Percentiles rank a stretch among this genome's conserved stretches.
These are phyloP conservation scores for Nothoprocta perdicaria DNA, from an alignment of 2,113 vertebrate species.

Conservation along the genomic window DNA sequence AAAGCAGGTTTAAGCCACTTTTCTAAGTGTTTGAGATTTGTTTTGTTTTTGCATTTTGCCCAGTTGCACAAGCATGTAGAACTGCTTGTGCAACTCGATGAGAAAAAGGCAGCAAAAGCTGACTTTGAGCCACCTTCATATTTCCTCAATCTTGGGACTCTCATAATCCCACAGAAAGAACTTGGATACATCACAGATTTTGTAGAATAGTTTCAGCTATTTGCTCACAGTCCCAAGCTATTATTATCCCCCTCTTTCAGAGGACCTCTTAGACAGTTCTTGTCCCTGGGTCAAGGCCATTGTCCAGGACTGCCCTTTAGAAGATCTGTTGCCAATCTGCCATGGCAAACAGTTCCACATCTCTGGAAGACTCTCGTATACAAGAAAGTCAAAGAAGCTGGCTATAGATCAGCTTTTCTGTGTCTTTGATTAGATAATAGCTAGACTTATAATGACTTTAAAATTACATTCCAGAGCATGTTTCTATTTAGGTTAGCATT, in stretches of 20 bases:
- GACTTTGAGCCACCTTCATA: neutral
- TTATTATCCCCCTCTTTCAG: neutral
- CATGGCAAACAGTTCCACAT: neutral
- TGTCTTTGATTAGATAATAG: neutral
- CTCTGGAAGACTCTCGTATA: neutral
- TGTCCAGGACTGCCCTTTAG: neutral
- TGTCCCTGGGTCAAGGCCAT: neutral
- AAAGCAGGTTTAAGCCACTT: neutral
- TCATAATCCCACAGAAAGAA: neutral
- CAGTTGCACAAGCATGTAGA: neutral
- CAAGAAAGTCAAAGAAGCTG: neutral
- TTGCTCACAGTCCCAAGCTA: neutral
- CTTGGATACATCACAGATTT: neutral
- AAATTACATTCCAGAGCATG: neutral
- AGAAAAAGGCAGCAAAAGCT: neutral
- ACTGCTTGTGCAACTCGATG: neutral
- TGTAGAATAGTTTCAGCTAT: neutral
- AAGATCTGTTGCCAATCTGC: neutral
- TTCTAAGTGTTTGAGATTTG: accelerated
- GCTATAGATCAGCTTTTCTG: neutral
- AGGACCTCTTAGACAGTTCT: neutral
- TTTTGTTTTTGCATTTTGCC: neutral
- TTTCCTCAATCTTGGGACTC: neutral
- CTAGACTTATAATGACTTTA: neutral
- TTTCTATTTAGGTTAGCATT: neutral